Conservation (phyloP, 2,113 vertebrate species). For the Grammomys dolichurus region DNA sequence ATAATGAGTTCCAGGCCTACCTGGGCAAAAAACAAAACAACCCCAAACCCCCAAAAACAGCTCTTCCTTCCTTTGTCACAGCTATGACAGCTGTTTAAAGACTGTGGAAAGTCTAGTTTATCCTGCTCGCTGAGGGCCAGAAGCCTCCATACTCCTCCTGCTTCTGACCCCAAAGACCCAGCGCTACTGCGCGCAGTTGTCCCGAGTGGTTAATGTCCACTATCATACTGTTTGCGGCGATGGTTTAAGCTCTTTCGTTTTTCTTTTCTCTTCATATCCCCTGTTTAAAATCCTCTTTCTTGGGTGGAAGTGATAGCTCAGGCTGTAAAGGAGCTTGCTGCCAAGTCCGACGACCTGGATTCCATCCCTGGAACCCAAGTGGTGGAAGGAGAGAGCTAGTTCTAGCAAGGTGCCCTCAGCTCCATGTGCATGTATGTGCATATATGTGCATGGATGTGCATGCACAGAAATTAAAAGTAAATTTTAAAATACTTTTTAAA, state of each 20-base stretch:
- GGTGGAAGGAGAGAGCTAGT: neutral
- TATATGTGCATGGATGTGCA: too few species aligned
- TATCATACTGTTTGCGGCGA: neutral
- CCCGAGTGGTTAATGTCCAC: accelerated
- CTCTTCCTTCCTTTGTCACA: constrained; percentile 8
- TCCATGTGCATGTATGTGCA: neutral
- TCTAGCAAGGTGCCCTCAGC: neutral
- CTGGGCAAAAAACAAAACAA: neutral
- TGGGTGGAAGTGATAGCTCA: neutral
- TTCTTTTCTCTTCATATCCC: neutral
- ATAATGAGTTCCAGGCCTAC: neutral
- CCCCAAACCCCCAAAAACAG: neutral
- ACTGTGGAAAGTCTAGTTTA: neutral
- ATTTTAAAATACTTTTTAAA: neutral
- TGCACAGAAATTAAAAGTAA: neutral
- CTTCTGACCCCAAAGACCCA: neutral
- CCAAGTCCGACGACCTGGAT: neutral
- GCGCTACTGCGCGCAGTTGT: neutral
- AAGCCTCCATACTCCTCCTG: neutral
- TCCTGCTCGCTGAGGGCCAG: neutral
- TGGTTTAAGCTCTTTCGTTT: neutral
- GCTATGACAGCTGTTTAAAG: neutral
- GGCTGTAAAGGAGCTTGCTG: neutral
- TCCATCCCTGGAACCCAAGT: too few species aligned
- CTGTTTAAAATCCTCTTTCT: neutral